Conservation (phyloP, 2,797 vertebrate genomes). For the Salmo trutta region DNA sequence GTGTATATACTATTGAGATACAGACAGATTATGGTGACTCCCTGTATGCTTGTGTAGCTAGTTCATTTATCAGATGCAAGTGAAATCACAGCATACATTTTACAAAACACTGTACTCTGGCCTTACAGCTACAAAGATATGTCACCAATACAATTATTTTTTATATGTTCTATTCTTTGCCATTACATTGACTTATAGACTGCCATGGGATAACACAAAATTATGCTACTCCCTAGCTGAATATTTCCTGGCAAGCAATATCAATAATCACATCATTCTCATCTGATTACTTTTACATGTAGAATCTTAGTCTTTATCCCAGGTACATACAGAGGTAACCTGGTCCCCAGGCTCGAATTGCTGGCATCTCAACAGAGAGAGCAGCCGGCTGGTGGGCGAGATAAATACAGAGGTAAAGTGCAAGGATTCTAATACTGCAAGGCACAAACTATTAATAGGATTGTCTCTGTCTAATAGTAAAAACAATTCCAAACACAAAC, state of each 20-base stretch:
- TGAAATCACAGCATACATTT: background rate
- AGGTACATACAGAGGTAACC: constrained; percentile 39
- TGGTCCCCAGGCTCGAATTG: background rate
- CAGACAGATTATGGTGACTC: background rate
- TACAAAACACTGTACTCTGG: background rate
- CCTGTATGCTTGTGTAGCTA: background rate
- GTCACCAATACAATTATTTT: background rate
- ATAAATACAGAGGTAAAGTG: constrained; percentile 63
- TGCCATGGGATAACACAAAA: background rate
- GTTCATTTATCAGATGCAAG: background rate
- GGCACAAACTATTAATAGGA: constrained; percentile 74
- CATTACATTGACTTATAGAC: background rate
- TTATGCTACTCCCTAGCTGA: background rate
- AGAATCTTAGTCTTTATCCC: background rate
- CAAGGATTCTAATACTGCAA: constrained; percentile 76
- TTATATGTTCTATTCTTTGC: background rate
- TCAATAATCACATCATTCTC: background rate
- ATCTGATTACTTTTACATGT: background rate
- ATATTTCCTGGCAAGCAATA: background rate
- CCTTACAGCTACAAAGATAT: background rate
- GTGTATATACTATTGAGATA: background rate
- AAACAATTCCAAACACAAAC: constrained; percentile 58
- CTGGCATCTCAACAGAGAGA: background rate
- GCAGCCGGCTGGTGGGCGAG: background rate
- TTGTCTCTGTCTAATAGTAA: constrained; percentile 65